Percentiles rank a stretch among this genome's conserved stretches.
Conservation (phyloP, 2,113 vertebrate species). For the Abramis brama region DNA sequence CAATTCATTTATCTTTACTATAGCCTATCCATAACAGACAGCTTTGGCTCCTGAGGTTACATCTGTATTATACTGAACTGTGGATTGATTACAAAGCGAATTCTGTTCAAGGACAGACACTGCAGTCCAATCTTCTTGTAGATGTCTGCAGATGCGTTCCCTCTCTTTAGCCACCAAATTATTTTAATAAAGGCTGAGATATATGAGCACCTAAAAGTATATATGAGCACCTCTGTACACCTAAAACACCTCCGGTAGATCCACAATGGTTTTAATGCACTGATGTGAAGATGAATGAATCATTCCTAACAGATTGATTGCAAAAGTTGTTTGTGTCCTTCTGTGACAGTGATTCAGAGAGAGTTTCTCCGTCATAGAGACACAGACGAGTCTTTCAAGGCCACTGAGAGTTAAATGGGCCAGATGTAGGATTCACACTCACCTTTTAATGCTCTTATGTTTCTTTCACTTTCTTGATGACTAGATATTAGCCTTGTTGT, state of each 20-base stretch:
- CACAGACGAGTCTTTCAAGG: slow-evolving; percentile 6
- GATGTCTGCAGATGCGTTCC: slow-evolving; percentile 1
- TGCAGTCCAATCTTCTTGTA: not conserved
- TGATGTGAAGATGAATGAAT: not conserved
- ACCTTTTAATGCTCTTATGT: not conserved
- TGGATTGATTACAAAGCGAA: not conserved
- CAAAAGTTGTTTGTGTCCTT: not conserved
- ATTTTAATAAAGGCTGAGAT: not conserved
- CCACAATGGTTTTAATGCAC: not conserved
- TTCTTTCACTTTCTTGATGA: not conserved
- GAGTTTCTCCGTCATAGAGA: not conserved
- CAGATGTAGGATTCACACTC: not conserved
- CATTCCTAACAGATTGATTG: not conserved
- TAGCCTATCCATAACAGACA: not conserved
- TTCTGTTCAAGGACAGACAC: not conserved
- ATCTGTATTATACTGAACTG: slow-evolving; percentile 1
- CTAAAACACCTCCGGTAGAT: not conserved
- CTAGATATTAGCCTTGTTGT: not conserved
- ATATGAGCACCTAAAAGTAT: no score
- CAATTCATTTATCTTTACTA: not conserved
- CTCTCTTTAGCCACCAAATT: not conserved
- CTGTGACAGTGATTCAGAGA: not conserved
- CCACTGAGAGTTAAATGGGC: not conserved
- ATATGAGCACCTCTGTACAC: no score
- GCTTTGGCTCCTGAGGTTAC: not conserved